These are phyloP conservation scores for Drosophila limbata DNA, from an alignment of 2,888 invertebrate genomes.

Conservation along the genomic window DNA sequence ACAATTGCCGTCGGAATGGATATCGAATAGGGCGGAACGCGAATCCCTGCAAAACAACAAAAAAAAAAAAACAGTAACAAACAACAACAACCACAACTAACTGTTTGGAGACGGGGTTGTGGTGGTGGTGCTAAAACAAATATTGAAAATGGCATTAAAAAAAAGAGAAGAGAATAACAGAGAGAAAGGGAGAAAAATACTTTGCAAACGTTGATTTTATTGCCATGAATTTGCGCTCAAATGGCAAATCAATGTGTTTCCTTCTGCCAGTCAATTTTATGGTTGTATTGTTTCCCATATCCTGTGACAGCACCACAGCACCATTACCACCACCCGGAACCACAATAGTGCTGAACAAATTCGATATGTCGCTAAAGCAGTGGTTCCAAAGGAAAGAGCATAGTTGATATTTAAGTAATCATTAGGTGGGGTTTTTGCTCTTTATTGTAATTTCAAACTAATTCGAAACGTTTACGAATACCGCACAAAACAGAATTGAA, in stretches of 20 bases:
- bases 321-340: background rate
- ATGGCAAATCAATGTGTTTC: constrained; percentile 82
- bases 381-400: background rate
- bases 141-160: constrained; percentile 79
- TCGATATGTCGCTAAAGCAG: background rate
- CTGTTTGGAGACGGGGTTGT: constrained; percentile 3
- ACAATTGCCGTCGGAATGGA: constrained; percentile 65
- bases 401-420: constrained; percentile 1
- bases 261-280: constrained; percentile 77
- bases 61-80: constrained; percentile 34
- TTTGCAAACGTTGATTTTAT: constrained; percentile 77
- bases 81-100: constrained; percentile 40
- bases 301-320: constrained; percentile 21
- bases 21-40: constrained; percentile 36
- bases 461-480: constrained; percentile 8
- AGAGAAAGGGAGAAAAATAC: constrained; percentile 22
- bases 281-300: constrained; percentile 58
- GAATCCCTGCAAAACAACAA: constrained; percentile 21
- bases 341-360: constrained; percentile 15
- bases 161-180: constrained; percentile 10
- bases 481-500: constrained; percentile 8
- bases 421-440: constrained; percentile 3
- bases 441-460: background rate
- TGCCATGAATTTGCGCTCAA: constrained; percentile 81
- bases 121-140: constrained; percentile 65